phyloP scores from a whole-genome alignment of 2,888 invertebrate genomes.

The Orgyia antiqua region DNA sequence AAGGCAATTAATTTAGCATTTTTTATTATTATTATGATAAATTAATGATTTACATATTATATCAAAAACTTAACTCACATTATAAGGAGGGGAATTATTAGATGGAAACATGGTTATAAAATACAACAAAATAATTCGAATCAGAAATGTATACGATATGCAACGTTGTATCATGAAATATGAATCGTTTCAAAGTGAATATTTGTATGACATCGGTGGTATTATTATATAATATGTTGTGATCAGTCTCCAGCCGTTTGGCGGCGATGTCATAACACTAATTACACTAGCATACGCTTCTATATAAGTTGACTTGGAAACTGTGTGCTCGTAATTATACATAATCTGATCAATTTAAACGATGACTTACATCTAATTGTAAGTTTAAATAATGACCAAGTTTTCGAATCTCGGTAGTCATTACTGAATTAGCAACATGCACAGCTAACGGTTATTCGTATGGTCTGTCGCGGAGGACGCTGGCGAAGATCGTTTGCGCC shows the following conservation, averaged over 20 bases:
- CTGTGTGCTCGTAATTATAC: too few species aligned
- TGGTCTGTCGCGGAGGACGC: too few species aligned
- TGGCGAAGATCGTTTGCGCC: too few species aligned
- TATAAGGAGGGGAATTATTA: conserved; percentile 41
- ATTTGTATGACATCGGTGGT: conserved; percentile 73
- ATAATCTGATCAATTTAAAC: too few species aligned
- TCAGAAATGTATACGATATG: conserved; percentile 76
- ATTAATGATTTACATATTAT: conserved; percentile 46
- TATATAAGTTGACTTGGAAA: too few species aligned
- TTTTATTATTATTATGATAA: conserved; percentile 60
- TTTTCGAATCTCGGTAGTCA: too few species aligned
- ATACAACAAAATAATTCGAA: conserved; percentile 70
- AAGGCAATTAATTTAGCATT: conserved; percentile 55
- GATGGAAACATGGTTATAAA: conserved; percentile 52
- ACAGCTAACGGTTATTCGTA: too few species aligned
- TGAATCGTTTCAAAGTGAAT: conserved; percentile 42
- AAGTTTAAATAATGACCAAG: too few species aligned
- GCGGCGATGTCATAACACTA: conserved; percentile 42
- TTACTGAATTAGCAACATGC: too few species aligned
- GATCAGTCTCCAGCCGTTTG: conserved; percentile 56
- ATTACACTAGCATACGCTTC: background rate
- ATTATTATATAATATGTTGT: conserved; percentile 44
- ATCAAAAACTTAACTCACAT: conserved; percentile 58
- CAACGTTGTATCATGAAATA: conserved; percentile 71
- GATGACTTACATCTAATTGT: conserved; percentile 20